Base-by-base conservation (phyloP, 2,888 invertebrate species). In the Hirtodrosophila histrioides region DNA sequence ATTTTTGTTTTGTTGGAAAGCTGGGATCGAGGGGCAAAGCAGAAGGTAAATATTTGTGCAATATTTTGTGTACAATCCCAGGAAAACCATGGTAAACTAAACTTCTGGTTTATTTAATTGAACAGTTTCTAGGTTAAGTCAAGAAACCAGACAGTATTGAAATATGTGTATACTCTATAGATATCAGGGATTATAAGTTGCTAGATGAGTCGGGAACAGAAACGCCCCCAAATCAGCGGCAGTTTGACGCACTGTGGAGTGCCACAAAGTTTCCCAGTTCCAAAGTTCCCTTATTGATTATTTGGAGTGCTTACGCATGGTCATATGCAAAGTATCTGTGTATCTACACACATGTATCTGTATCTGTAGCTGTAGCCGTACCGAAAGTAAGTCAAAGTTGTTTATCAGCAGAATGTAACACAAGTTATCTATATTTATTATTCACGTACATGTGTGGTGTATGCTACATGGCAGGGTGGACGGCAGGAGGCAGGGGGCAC, bases 251-350 rank as follows among this genome's bases (percentile, higher is more conserved):
- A 76, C 58, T 73, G 60, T 63, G 36, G 40, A 41, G 11, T 44
- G 36, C n/a, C 35, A 9, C 11, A 50, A 70, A 70, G 44, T 75
- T 65, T 37, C 39, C 49, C 33, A 55, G 78, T 85, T 78, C 78
- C 82, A 86, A 82, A 82, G 85, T 87, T 81, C 78, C 67, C 69
- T 60, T 82, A 82, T 82, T 82, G 88, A 82, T 82, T 82, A 85
- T 87, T 82, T 82, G 44, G 72, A 80, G 81, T 82, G 87, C 78
- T 80, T 84, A 84, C 86, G 84, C 81, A 80, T 76, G 75, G 61
- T 58, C 64, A 66, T 67, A 86, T 73, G 75, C 48, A 66, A 65
- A 56, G 67, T 56, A 66, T 54, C 41, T 39, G 44, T 60, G 61
- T 66, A 50, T 55, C 35, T 48, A 39, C 39, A 41, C 10, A 53